These are phyloP conservation scores for Graptemys geographica DNA, from an alignment of 2,797 vertebrate genomes.

Conservation along the genomic window DNA sequence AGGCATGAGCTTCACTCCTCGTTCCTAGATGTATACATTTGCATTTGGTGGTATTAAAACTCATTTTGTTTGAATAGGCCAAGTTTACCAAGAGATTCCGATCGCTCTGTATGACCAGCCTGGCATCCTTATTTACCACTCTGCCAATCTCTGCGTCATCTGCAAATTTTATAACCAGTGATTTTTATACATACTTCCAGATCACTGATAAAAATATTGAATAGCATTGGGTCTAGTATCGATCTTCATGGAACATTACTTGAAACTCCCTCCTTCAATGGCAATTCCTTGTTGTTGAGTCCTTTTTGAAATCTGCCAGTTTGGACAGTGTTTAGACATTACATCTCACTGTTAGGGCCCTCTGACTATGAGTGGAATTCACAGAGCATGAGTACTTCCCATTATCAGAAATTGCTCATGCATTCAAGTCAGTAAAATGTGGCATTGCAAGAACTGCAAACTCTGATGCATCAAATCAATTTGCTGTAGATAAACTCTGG, in stretches of 20 bases:
- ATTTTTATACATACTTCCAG: slow-evolving; percentile 22
- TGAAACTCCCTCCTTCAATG: not conserved
- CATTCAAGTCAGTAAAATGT: not conserved
- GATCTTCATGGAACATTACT: not conserved
- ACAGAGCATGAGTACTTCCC: not conserved
- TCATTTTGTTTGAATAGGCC: slow-evolving; percentile 17
- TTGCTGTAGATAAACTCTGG: not conserved
- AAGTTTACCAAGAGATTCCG: slow-evolving; percentile 25
- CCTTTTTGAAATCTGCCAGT: not conserved
- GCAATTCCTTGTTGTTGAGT: not conserved
- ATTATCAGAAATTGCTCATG: accelerated
- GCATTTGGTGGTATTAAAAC: slow-evolving; percentile 39
- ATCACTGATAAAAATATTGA: slow-evolving; percentile 9
- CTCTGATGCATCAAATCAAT: not conserved
- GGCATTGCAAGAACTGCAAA: not conserved
- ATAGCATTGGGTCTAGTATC: not conserved
- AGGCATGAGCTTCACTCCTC: not conserved
- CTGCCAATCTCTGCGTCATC: slow-evolving; percentile 58
- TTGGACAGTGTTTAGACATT: not conserved
- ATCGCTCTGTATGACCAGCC: not conserved
- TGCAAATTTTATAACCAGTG: slow-evolving; percentile 36
- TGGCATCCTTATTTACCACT: slow-evolving; percentile 46
- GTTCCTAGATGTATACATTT: not conserved
- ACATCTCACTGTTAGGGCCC: accelerated
- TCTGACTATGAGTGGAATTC: not conserved